phyloP scores from a whole-genome alignment of 2,113 vertebrate genomes.

The Sinocyclocheilus rhinocerous region DNA sequence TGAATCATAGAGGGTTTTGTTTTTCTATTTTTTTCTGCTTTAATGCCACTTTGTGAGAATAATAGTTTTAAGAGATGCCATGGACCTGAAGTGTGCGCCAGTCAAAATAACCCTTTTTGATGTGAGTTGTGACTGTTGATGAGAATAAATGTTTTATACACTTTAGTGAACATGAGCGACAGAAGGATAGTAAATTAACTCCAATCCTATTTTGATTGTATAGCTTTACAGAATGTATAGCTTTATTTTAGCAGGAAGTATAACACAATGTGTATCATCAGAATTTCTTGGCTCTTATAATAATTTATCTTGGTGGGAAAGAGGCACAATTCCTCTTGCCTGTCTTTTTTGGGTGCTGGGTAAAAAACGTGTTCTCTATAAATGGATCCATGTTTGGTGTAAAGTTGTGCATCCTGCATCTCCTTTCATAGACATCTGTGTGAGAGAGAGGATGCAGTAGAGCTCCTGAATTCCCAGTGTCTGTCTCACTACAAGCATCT shows the following conservation, averaged over 20 bases:
- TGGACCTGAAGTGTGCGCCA: too few relatives aligned
- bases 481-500: too few relatives aligned
- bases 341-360: neutral
- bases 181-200: too few relatives aligned
- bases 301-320: slow-evolving; percentile 63
- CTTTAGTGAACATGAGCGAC: neutral
- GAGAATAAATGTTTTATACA: neutral
- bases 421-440: slow-evolving; percentile 14
- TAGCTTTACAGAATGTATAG: neutral
- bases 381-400: slow-evolving; percentile 11
- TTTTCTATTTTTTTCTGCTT: too few relatives aligned
- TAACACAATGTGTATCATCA: slow-evolving; percentile 69
- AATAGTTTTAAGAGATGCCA: too few relatives aligned
- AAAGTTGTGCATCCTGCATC: neutral
- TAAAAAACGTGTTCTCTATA: slow-evolving; percentile 1
- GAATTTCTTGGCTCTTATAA: slow-evolving; percentile 61
- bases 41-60: too few relatives aligned
- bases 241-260: slow-evolving; percentile 58
- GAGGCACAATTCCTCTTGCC: slow-evolving; percentile 32
- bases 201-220: slow-evolving; percentile 14
- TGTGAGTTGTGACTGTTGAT: neutral
- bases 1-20: too few relatives aligned
- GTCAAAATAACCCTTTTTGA: neutral
- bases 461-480: too few relatives aligned
- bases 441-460: slow-evolving; percentile 21